Conservation (phyloP, 1,140 invertebrate genomes). For the Acyrthosiphon pisum region DNA sequence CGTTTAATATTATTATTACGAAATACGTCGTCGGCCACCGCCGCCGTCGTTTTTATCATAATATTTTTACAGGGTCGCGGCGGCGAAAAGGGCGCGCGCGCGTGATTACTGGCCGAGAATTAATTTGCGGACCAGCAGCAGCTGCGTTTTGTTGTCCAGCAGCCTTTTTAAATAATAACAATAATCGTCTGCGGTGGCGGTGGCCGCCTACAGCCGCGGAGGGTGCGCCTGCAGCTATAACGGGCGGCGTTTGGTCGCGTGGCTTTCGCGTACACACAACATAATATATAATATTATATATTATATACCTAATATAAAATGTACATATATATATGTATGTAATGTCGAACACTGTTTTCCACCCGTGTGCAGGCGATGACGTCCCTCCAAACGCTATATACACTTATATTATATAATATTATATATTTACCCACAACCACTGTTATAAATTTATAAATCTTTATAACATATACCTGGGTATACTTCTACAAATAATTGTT, state of each 20-base stretch:
- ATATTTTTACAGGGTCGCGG: constrained; percentile 32
- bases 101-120: constrained; percentile 42
- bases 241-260: constrained; percentile 34
- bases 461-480: neutral
- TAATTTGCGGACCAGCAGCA: constrained; percentile 38
- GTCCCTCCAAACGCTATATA: neutral
- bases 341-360: neutral
- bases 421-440: neutral
- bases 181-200: constrained; percentile 40
- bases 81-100: constrained; percentile 2
- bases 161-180: constrained; percentile 38
- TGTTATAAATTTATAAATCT: neutral
- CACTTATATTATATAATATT: too few species aligned
- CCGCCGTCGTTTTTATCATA: constrained; percentile 15
- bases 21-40: neutral
- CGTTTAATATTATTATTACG: neutral
- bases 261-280: constrained; percentile 37
- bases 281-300: neutral
- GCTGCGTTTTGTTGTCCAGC: constrained; percentile 41
- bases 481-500: neutral
- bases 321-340: neutral
- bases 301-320: constrained; percentile 8
- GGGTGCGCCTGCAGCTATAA: neutral
- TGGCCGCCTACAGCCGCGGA: neutral
- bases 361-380: neutral